Evolutionary conservation across 2,113 vertebrate species (phyloP).

Genomic region (Desmodus rotundus): DNA sequence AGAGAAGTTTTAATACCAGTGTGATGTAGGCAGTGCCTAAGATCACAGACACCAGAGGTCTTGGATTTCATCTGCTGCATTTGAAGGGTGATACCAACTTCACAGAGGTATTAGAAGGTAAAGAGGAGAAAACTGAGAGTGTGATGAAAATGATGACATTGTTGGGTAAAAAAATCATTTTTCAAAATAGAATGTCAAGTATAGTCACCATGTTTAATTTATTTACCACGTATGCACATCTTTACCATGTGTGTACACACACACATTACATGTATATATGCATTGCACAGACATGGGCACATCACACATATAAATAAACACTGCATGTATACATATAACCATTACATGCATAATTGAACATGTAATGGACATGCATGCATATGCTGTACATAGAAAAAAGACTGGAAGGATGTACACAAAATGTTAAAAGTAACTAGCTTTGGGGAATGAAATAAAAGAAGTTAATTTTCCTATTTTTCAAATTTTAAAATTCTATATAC

Average conservation of each 20-base stretch:
- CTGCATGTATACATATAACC: too few species aligned
- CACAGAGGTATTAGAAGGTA: neutral
- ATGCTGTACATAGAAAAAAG: neutral
- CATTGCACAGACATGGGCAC: too few species aligned
- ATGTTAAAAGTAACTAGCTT: neutral
- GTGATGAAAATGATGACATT: neutral
- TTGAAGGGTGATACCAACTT: neutral
- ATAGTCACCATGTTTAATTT: neutral
- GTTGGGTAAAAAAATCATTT: neutral
- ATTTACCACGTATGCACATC: neutral
- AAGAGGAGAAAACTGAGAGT: neutral
- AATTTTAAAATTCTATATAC: neutral
- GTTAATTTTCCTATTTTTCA: neutral
- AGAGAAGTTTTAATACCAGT: neutral
- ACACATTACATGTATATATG: neutral
- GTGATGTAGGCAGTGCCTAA: neutral
- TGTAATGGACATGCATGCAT: too few species aligned
- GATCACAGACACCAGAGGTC: neutral
- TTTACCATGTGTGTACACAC: neutral
- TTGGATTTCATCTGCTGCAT: neutral
- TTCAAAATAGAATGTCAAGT: neutral
- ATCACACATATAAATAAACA: neutral
- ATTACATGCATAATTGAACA: too few species aligned
- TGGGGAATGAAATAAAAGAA: neutral
- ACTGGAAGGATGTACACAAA: neutral